Percentiles rank a stretch among this genome's conserved stretches.
phyloP scores from a whole-genome alignment of 2,888 invertebrate genomes.

The Pantelozetes paolii region DNA sequence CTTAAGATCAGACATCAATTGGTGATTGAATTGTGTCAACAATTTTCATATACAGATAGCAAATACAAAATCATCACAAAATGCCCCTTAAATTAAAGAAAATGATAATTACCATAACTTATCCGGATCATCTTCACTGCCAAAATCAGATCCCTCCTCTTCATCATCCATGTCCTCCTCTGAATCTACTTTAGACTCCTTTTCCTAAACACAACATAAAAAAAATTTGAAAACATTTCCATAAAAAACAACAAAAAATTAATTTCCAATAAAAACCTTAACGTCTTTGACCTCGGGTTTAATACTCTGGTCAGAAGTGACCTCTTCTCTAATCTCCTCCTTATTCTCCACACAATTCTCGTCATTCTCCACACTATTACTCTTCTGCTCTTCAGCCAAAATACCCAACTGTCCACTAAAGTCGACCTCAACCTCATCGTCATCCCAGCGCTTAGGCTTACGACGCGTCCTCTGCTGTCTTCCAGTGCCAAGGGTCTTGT shows the following conservation, averaged over 20 bases:
- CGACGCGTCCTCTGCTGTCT: constrained; percentile 38
- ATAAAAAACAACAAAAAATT: neutral
- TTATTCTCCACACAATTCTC: neutral
- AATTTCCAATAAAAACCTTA: neutral
- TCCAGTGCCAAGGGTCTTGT: constrained; percentile 10
- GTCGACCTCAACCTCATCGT: constrained; percentile 41
- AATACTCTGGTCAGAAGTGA: no score
- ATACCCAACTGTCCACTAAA: constrained; percentile 36
- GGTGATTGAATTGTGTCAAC: neutral
- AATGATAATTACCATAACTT: constrained; percentile 55
- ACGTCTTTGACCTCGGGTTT: neutral
- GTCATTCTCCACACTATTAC: neutral
- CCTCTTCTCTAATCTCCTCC: no score
- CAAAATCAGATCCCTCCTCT: constrained; percentile 30
- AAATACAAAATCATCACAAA: constrained; percentile 4
- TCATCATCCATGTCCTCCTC: constrained; percentile 33
- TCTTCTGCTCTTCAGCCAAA: constrained; percentile 4
- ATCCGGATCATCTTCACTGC: constrained; percentile 42
- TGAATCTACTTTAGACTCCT: neutral
- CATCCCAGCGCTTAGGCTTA: constrained; percentile 43
- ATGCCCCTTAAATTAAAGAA: neutral
- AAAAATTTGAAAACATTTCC: neutral
- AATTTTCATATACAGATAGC: neutral
- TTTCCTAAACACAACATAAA: neutral
- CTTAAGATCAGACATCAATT: neutral